Base-by-base conservation (phyloP, 35 echinoderm and acorn worm species). In the Heliocidaris erythrogramma region DNA sequence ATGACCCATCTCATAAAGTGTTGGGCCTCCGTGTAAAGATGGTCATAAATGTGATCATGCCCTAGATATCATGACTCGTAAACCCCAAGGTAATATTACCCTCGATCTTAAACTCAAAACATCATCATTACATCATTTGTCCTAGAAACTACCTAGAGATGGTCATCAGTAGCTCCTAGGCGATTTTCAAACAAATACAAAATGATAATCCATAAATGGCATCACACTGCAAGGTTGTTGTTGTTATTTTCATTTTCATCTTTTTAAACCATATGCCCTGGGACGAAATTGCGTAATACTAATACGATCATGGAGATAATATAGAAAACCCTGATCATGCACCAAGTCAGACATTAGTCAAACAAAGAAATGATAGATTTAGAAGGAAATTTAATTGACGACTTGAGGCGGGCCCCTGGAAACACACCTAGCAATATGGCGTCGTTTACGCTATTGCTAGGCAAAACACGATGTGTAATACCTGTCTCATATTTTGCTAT, bases 371-470 rank as follows among this genome's bases (percentile, higher is more conserved):
- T 78, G 6, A 78, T 21, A 27, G 21, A 78, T n/a, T 78, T 29
- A n/a, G n/a, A 27, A 56, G 52, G 52, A 56, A 2, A 56, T 56
- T 42, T 56, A 56, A 27, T n/a, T 21, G 21, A 78, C n/a, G 65
- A 78, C 65, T 78, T 78, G n/a, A 78, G 65, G 65, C 65, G 65
- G 5, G 65, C 65, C 65, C 65, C 65, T 78, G 65, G 65, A 78
- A 18, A n/a, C 60, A 32, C 87, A 89, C 87, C 87, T 89, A 89
- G 32, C 87, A 47, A 89, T 89, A 48, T 32, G 13, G 87, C 87
- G 87, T 89, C 87, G 87, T 89, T 89, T 89, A 89, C 87, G 87
- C 87, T 89, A 89, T 89, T 47, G 87, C 87, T 48, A 89, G 87
- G 87, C 29, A 31, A 89, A 89, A 89, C 87, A 89, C 21, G 65